Evolutionary conservation across 2,888 invertebrate species (phyloP).

Genomic region (Cheiracanthium punctorium): DNA sequence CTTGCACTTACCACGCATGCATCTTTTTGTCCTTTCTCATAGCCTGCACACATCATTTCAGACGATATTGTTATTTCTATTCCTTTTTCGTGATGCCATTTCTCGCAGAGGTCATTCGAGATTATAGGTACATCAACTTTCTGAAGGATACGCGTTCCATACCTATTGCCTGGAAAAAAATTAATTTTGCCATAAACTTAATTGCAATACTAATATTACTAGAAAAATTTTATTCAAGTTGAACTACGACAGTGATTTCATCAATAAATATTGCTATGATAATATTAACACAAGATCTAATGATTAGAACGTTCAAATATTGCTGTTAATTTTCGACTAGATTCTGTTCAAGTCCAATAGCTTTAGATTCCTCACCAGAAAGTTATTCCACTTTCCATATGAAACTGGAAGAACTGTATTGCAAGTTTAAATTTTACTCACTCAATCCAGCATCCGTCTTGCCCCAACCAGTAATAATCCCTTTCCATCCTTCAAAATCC

Average conservation of each 20-base stretch:
- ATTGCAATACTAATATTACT: too few species aligned
- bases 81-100: slow-evolving; percentile 88
- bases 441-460: slow-evolving; percentile 82
- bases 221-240: too few species aligned
- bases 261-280: too few species aligned
- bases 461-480: slow-evolving; percentile 88
- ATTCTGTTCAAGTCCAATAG: too few species aligned
- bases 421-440: slow-evolving; percentile 71
- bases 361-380: too few species aligned
- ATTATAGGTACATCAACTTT: slow-evolving; percentile 89
- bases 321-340: too few species aligned
- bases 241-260: too few species aligned
- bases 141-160: slow-evolving; percentile 87
- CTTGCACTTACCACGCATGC: slow-evolving; percentile 84
- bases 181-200: too few species aligned
- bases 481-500: slow-evolving; percentile 79
- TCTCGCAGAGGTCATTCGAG: slow-evolving; percentile 85
- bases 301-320: too few species aligned
- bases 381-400: too few species aligned
- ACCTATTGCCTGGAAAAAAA: slow-evolving; percentile 78
- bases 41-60: slow-evolving; percentile 91
- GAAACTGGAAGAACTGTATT: background rate
- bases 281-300: too few species aligned
- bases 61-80: slow-evolving; percentile 85
- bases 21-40: slow-evolving; percentile 87